Evolutionary conservation across 2,113 vertebrate species (phyloP), one percentile per base, ranked within the genome.

Genomic region (Rhinopithecus roxellana): DNA sequence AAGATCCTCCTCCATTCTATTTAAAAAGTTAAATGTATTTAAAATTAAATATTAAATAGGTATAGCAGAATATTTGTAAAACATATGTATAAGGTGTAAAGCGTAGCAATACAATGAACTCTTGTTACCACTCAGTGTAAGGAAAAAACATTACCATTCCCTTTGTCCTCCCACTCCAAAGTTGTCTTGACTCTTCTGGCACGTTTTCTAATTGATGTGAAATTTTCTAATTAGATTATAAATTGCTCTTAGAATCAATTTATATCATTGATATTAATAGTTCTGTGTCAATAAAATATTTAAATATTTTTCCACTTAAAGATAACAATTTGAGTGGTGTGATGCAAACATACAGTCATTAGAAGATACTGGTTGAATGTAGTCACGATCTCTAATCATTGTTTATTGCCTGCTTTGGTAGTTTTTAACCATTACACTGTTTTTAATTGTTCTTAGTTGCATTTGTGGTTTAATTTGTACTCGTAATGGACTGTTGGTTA

Each of bases 401-500:
- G 20, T 57, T 78, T 48, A 74, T 30, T 45, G 64, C 32, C 30
- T 67, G 50, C 81, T 69, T 90, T 85, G 48, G 69, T 90, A 45
- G 40, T 23, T 79, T 78, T 78, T 70, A 52, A 90, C 32, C 38
- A 70, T 69, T 90, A 85, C 32, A 79, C 5, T 87, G 27, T 84
- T 85, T 70, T 55, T 55, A 48, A n/a, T 94, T 69, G 38, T 78
- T 88, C 55, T 81, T 94, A 81, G 38, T 94, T 23, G 2, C 90
- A 86, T 70, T 35, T 89, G 32, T 84, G 45, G 13, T 59, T 94
- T 92, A 88, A 75, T 92, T 82, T 94, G 82, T 92, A 83, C 40
- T 77, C 77, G 43, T 43, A 70, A 75, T 69, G 40, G 57, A 67
- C 48, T 77, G 3, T 81, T 81, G 69, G 57, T 43, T 92, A 92